Conservation (phyloP, 2,797 vertebrate species). For the Botia almorhae region DNA sequence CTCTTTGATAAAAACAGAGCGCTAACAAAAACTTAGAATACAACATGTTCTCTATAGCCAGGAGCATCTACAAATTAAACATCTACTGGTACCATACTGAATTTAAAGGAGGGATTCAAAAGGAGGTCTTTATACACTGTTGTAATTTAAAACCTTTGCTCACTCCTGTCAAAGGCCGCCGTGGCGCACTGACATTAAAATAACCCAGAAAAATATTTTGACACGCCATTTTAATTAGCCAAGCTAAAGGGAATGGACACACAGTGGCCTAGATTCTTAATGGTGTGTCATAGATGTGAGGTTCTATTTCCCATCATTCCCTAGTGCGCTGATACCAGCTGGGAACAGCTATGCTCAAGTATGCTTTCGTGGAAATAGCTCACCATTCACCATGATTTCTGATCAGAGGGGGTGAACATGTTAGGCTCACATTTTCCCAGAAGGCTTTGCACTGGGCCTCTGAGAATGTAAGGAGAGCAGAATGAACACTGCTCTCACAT, state of each 20-base stretch:
- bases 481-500: slow-evolving; percentile 44
- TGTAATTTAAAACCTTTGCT: slow-evolving; percentile 16
- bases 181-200: slow-evolving; percentile 21
- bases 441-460: slow-evolving; percentile 35
- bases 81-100: neutral
- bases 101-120: slow-evolving; percentile 2
- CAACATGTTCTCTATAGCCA: neutral
- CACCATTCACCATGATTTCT: neutral
- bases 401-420: neutral
- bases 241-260: slow-evolving; percentile 49
- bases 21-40: neutral
- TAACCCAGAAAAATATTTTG: slow-evolving; percentile 53
- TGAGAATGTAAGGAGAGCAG: slow-evolving; percentile 50
- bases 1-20: slow-evolving; percentile 5
- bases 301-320: slow-evolving; percentile 46
- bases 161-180: slow-evolving; percentile 16
- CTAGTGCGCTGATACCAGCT: slow-evolving; percentile 12
- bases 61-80: slow-evolving; percentile 6
- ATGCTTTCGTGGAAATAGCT: neutral
- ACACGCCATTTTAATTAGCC: slow-evolving; percentile 57
- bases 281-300: slow-evolving; percentile 55
- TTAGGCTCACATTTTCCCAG: slow-evolving; percentile 49
- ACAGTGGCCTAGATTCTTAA: slow-evolving; percentile 60
- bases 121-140: neutral
- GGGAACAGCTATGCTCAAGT: neutral